Conservation (phyloP, 2,888 invertebrate species). For the Nephrocerus scutellatus region DNA sequence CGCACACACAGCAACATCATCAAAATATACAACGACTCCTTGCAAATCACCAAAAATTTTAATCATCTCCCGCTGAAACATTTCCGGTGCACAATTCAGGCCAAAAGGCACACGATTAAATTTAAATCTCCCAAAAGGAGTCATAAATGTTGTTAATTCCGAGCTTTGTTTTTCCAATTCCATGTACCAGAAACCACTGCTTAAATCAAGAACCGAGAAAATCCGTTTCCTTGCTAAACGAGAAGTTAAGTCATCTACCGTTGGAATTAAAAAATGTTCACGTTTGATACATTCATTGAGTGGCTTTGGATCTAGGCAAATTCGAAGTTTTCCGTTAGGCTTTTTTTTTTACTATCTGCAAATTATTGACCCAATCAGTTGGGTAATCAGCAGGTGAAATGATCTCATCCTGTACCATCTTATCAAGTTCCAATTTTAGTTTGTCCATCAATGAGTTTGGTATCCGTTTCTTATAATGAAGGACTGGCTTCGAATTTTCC, state of each 20-base stretch:
- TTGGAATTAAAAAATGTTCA: constrained; percentile 29
- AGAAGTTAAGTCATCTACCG: constrained; percentile 26
- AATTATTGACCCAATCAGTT: constrained; percentile 25
- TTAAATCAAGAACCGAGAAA: no score
- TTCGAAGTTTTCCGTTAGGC: constrained; percentile 19
- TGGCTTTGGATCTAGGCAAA: constrained; percentile 26
- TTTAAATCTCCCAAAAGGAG: constrained; percentile 22
- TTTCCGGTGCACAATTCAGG: no score
- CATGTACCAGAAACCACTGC: constrained; percentile 22
- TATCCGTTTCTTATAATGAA: constrained; percentile 23
- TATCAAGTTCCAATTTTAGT: constrained; percentile 19
- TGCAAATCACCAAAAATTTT: no score
- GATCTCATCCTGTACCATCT: constrained; percentile 18
- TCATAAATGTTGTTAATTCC: constrained; percentile 26
- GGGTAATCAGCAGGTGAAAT: constrained; percentile 23
- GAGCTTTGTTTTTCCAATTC: constrained; percentile 21
- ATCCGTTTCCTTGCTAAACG: no score
- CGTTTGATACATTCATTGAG: constrained; percentile 27
- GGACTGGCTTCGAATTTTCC: constrained; percentile 20
- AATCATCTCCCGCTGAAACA: no score
- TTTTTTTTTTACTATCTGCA: constrained; percentile 27
- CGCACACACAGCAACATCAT: no score
- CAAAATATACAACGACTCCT: no score
- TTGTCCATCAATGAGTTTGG: constrained; percentile 16
- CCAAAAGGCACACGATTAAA: no score